Evolutionary conservation across 2,888 invertebrate genomes (phyloP).

Genomic region (Coenonympha glycerion): DNA sequence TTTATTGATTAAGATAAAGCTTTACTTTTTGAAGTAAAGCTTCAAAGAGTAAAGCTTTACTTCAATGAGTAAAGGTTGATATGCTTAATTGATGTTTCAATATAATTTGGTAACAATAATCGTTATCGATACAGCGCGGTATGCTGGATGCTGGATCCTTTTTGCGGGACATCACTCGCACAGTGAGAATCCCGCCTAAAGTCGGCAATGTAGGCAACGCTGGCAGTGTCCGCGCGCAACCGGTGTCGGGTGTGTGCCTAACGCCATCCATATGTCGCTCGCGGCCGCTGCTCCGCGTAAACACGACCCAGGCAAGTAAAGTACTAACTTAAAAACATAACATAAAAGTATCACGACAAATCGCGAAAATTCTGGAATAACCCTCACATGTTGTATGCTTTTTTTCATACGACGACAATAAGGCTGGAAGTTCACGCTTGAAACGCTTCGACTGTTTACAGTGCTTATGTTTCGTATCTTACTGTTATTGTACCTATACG

Average conservation of each 20-base stretch:
- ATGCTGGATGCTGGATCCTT: slow-evolving; percentile 33
- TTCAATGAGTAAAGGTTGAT: no score
- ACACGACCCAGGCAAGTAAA: slow-evolving; percentile 50
- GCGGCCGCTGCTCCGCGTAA: slow-evolving; percentile 33
- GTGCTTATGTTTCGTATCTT: not conserved
- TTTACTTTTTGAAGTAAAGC: no score
- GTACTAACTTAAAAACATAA: slow-evolving; percentile 22
- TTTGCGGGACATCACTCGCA: slow-evolving; percentile 30
- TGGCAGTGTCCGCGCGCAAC: slow-evolving; percentile 54
- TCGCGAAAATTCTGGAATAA: not conserved
- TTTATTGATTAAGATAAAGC: no score
- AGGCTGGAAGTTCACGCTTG: not conserved
- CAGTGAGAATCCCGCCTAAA: slow-evolving; percentile 45
- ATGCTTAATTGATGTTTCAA: no score
- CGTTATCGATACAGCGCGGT: slow-evolving; percentile 10
- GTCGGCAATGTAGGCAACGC: slow-evolving; percentile 32
- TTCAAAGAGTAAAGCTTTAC: no score
- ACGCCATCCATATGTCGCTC: slow-evolving; percentile 45
- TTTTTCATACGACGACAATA: not conserved
- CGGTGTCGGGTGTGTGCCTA: slow-evolving; percentile 51
- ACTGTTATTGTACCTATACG: not conserved
- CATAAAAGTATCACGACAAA: slow-evolving; percentile 2
- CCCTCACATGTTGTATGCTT: not conserved
- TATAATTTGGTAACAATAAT: no score
- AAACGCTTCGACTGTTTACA: not conserved